phyloP scores from a whole-genome alignment of 2,888 invertebrate genomes.

The Cremastobaeus sp. region DNA sequence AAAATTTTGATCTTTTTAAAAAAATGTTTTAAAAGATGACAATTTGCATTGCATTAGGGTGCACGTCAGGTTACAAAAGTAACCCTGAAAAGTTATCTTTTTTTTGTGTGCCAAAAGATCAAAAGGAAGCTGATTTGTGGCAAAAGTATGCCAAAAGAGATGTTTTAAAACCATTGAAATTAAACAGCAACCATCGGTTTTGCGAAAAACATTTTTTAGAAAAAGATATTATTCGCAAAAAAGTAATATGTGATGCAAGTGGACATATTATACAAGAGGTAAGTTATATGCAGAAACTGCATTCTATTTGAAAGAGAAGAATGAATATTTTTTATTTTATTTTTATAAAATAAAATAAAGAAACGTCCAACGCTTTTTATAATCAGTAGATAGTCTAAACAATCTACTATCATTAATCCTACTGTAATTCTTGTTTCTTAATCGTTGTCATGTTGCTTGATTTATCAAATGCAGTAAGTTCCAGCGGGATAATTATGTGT shows the following conservation, averaged over 20 bases:
- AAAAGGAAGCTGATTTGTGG: slow-evolving; percentile 1
- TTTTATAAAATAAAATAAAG: too few relatives aligned
- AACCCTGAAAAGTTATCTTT: slow-evolving; percentile 20
- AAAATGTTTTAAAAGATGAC: background rate
- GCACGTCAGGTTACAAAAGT: slow-evolving; percentile 25
- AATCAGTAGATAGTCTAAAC: too few relatives aligned
- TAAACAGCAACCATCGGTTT: slow-evolving; percentile 11
- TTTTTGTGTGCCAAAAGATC: slow-evolving; percentile 24
- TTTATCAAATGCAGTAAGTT: too few relatives aligned
- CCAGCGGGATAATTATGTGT: too few relatives aligned
- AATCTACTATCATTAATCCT: too few relatives aligned
- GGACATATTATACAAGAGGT: slow-evolving; percentile 24
- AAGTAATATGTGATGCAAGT: slow-evolving; percentile 9
- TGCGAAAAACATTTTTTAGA: slow-evolving; percentile 25
- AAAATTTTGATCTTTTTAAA: too few relatives aligned
- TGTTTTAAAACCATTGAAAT: slow-evolving; percentile 2
- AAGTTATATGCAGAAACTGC: too few relatives aligned
- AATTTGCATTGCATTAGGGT: slow-evolving; percentile 3
- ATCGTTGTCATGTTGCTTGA: too few relatives aligned
- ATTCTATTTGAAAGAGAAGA: too few relatives aligned
- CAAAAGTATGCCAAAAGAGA: slow-evolving; percentile 5
- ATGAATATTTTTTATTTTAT: too few relatives aligned
- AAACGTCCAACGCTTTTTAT: too few relatives aligned
- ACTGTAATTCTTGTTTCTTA: too few relatives aligned
- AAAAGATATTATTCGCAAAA: slow-evolving; percentile 28